These are phyloP conservation scores for Erythrocercus mccallii DNA, from an alignment of 2,113 vertebrate genomes.

Conservation along the genomic window DNA sequence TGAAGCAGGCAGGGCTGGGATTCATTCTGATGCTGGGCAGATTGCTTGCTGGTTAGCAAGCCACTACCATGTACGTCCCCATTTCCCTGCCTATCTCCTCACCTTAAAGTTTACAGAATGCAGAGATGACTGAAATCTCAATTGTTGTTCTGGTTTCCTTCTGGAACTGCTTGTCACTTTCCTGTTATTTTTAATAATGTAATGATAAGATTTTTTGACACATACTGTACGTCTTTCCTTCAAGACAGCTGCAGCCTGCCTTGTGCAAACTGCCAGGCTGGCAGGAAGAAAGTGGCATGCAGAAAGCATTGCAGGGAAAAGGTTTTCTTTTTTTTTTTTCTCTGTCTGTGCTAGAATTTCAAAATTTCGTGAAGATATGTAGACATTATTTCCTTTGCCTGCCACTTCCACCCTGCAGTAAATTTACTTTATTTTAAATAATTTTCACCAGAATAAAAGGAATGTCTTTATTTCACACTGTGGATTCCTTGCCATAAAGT, in stretches of 20 bases:
- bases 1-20: not conserved
- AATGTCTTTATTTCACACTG: not conserved
- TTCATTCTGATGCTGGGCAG: not conserved
- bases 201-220: conserved; percentile 23
- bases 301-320: not conserved
- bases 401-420: fast-evolving
- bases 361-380: not conserved
- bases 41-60: not conserved
- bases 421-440: not conserved
- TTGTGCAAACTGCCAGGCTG: conserved; percentile 36
- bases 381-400: not conserved
- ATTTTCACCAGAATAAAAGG: not conserved
- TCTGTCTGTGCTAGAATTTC: not conserved
- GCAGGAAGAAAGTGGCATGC: conserved; percentile 18
- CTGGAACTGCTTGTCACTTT: conserved; percentile 33
- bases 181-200: conserved; percentile 37
- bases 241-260: conserved; percentile 17
- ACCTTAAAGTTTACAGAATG: not conserved
- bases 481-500: not conserved
- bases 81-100: not conserved
- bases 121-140: not conserved
- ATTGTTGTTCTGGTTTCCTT: conserved; percentile 18
- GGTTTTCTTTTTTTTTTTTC: no score
- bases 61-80: not conserved
- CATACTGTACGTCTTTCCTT: not conserved